phyloP scores from a whole-genome alignment of 2,888 invertebrate species.

The Tenthredo distinguenda region DNA sequence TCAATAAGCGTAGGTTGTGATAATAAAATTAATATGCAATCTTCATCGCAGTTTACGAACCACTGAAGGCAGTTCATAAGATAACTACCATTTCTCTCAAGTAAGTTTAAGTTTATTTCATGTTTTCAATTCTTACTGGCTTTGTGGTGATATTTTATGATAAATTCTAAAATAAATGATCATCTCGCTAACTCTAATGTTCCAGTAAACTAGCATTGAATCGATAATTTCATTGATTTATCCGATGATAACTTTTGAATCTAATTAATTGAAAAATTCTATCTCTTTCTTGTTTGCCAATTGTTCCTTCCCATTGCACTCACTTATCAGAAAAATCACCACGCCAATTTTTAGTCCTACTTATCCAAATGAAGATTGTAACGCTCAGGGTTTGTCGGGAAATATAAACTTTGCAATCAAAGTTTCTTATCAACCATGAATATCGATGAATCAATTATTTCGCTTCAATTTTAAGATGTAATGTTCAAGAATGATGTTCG shows the following conservation, averaged over 20 bases:
- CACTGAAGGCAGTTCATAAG: background rate
- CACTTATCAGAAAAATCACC: slow-evolving; percentile 40
- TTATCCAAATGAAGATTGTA: background rate
- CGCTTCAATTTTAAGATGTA: background rate
- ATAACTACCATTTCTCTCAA: background rate
- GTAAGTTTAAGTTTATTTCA: background rate
- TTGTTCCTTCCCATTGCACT: background rate
- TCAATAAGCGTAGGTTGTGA: background rate
- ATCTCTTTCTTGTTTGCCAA: background rate
- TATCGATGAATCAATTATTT: background rate
- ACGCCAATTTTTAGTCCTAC: slow-evolving; percentile 30
- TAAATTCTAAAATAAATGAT: slow-evolving; percentile 1
- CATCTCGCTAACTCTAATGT: background rate
- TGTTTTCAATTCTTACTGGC: background rate
- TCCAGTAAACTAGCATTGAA: background rate
- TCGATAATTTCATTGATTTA: background rate
- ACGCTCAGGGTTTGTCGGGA: background rate
- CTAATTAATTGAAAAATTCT: background rate
- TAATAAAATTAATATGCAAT: background rate
- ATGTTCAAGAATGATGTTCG: background rate
- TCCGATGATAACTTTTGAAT: background rate
- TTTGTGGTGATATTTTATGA: slow-evolving; percentile 40
- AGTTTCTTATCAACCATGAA: background rate
- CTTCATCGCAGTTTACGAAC: background rate
- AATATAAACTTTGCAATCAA: background rate